Conservation (phyloP, 2,888 invertebrate species). For the Archaeoteleia sp. region DNA sequence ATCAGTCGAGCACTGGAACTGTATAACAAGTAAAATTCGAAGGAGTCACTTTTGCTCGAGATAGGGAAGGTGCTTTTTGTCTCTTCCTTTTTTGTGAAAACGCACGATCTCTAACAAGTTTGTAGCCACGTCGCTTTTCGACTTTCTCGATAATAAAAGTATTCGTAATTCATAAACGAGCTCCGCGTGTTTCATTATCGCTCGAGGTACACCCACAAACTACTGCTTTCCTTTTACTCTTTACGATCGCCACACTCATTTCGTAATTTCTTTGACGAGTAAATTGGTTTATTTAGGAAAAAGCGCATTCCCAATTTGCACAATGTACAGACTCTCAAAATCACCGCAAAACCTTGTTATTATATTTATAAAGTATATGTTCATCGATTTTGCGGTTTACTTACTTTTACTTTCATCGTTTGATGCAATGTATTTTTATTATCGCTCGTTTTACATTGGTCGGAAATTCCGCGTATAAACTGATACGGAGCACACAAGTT, state of each 20-base stretch:
- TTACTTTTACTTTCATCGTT: no score
- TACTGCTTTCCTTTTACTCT: slow-evolving; percentile 33
- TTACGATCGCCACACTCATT: slow-evolving; percentile 12
- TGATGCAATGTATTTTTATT: no score
- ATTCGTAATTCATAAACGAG: slow-evolving; percentile 23
- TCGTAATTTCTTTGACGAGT: slow-evolving; percentile 14
- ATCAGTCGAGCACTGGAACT: background rate
- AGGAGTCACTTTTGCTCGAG: background rate
- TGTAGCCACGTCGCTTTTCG: slow-evolving; percentile 7
- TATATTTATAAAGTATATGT: no score
- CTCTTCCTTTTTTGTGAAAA: slow-evolving; percentile 13
- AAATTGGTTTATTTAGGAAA: slow-evolving; percentile 4
- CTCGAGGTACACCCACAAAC: slow-evolving; percentile 17
- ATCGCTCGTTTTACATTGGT: no score
- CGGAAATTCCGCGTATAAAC: no score
- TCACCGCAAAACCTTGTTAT: no score
- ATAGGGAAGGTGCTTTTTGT: slow-evolving; percentile 4
- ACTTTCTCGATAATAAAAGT: slow-evolving; percentile 31
- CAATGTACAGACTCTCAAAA: no score
- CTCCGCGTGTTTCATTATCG: slow-evolving; percentile 34
- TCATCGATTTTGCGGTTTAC: no score
- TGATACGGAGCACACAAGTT: no score
- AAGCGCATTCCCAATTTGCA: no score
- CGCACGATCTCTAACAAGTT: slow-evolving; percentile 16
- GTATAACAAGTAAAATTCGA: background rate